These are phyloP conservation scores for Bradypodion ventrale DNA, from an alignment of 2,797 vertebrate species.

Conservation along the genomic window DNA sequence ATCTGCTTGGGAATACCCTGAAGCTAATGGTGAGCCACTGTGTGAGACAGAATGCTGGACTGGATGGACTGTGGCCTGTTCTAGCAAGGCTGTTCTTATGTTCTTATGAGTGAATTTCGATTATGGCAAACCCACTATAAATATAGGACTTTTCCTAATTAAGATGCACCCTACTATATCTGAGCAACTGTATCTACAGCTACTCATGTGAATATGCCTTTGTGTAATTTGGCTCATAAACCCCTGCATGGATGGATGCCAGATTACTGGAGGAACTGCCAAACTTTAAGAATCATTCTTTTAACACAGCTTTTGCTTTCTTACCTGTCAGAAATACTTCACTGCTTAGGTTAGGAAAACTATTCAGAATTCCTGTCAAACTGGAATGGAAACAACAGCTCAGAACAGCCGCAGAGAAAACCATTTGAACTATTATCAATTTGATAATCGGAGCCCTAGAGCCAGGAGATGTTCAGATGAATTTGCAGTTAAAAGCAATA, in stretches of 20 bases:
- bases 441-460: not conserved
- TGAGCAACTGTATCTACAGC: not conserved
- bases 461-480: slow-evolving; percentile 2
- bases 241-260: not conserved
- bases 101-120: too few species aligned
- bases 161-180: too few species aligned
- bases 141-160: too few species aligned
- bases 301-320: slow-evolving; percentile 6
- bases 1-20: too few species aligned
- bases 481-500: slow-evolving; percentile 22
- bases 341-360: slow-evolving; percentile 9
- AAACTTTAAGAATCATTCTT: not conserved
- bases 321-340: slow-evolving; percentile 28
- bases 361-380: not conserved
- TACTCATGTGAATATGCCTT: not conserved
- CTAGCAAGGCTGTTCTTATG: too few species aligned
- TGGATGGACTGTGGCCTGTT: too few species aligned
- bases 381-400: slow-evolving; percentile 1
- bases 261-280: not conserved
- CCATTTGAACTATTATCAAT: slow-evolving; percentile 5
- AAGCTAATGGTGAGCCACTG: too few species aligned
- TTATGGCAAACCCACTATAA: too few species aligned
- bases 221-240: not conserved
- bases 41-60: too few species aligned
- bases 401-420: slow-evolving; percentile 24